Evolutionary conservation across 2,797 vertebrate species (phyloP), one percentile per base, ranked within the genome.

Genomic region (Hephaestus fuliginosus): DNA sequence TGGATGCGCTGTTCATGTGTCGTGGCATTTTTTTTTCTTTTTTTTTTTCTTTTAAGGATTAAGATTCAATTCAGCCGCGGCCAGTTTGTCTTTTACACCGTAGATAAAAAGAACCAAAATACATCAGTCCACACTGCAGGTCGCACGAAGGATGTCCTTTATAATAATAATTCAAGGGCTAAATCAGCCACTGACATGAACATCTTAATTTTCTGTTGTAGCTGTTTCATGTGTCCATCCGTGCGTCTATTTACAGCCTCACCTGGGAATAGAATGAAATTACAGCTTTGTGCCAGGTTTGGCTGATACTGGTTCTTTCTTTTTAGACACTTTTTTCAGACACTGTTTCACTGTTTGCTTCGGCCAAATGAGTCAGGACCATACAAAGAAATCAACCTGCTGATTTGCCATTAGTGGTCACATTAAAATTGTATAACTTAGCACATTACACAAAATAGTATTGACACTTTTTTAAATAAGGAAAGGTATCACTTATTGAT

Each of bases 1-100:
- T 90, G 83, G 74, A 75, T 84, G 82, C 83, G 57, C 74, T 33
- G 36, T 70, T 74, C 55, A 25, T 70, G 69, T 78, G 44, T 62
- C 14, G 2, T 55, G 56, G 53, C 52, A 8, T 25, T 33, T 72
- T 43, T 46, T 56, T 25, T 33, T 72, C 36, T 46, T 56, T 74
- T 43, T 33, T 33, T 33, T 33, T 33, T 33, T 33, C 30, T 70
- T 66, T 53, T 4, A 14, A 72, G 39, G 68, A 78, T 78, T 64
- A 70, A 25, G 46, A 78, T 71, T 86, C 48, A 74, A 17, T 80
- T 83, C 56, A 53, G 64, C 60, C 46, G 36, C 61, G 51, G 62
- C 53, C 70, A 60, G 56, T 78, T 81, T 71, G 17, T 6, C 55
- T 56, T 52, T 72, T n/a, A 55, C 56, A 17, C 36, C 15, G 46